Conservation (phyloP, 2,113 vertebrate genomes). For the Spheniscus mendiculus region DNA sequence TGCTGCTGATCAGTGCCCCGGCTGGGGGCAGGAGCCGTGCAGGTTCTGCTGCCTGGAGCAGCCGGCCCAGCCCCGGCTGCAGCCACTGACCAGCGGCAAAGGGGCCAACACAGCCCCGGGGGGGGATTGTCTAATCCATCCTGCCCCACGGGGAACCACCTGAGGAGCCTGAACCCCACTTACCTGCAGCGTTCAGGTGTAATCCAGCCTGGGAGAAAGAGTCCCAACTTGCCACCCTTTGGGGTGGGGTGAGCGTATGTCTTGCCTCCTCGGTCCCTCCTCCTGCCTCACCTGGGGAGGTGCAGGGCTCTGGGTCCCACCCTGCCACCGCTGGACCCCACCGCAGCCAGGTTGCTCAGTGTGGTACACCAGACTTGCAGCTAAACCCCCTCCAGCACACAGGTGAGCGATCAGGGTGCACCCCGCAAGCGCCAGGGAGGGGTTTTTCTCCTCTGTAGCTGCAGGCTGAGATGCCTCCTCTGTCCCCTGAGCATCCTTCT, state of each 20-base stretch:
- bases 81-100: background rate
- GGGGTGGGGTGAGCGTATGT: fast-evolving
- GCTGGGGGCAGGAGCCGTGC: background rate
- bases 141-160: background rate
- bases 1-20: fast-evolving
- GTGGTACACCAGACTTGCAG: background rate
- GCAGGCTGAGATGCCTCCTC: background rate
- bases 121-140: background rate
- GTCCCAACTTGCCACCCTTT: background rate
- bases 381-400: no score
- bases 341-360: background rate
- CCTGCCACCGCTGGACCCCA: background rate
- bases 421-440: background rate
- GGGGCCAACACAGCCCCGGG: background rate
- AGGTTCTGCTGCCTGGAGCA: background rate
- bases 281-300: background rate
- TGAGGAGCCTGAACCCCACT: background rate
- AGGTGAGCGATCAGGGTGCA: background rate
- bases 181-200: background rate
- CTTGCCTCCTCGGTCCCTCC: background rate
- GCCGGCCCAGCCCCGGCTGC: background rate
- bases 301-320: background rate
- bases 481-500: background rate
- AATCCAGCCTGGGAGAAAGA: background rate
- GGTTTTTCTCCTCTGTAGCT: background rate